These are phyloP conservation scores for Rhea americana DNA, from an alignment of 2,113 vertebrate species.

Conservation along the genomic window DNA sequence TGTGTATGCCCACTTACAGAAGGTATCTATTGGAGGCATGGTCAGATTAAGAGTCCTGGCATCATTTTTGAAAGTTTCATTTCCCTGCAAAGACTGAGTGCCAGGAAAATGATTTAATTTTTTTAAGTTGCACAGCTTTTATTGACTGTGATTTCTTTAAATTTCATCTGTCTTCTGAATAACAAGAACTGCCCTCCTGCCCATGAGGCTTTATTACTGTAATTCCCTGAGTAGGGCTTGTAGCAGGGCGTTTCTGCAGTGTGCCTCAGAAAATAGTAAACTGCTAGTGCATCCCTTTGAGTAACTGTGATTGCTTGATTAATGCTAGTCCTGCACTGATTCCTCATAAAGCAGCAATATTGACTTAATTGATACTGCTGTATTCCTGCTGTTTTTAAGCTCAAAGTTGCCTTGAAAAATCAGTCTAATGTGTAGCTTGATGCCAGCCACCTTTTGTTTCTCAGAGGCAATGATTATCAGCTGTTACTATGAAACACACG, in stretches of 20 bases:
- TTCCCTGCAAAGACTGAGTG: neutral
- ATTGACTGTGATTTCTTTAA: constrained; percentile 12
- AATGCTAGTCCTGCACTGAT: neutral
- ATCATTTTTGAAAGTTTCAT: neutral
- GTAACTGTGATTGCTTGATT: neutral
- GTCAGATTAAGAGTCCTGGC: neutral
- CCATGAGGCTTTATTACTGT: constrained; percentile 59
- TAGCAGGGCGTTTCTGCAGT: neutral
- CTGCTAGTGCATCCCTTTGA: neutral
- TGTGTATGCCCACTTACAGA: neutral
- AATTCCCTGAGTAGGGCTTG: constrained; percentile 31
- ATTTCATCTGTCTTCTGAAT: neutral
- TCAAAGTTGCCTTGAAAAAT: constrained; percentile 20
- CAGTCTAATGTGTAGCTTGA: neutral
- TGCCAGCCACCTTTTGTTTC: neutral
- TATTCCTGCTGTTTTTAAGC: constrained; percentile 4
- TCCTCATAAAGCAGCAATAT: neutral
- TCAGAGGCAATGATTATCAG: neutral
- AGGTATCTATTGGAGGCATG: neutral
- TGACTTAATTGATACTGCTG: neutral
- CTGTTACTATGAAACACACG: neutral
- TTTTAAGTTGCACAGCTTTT: neutral
- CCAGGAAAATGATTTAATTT: neutral
- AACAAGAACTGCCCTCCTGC: constrained; percentile 28
- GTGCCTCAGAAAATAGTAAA: neutral